Base-by-base conservation (phyloP, 2,113 vertebrate species). In the Oncorhynchus keta region DNA sequence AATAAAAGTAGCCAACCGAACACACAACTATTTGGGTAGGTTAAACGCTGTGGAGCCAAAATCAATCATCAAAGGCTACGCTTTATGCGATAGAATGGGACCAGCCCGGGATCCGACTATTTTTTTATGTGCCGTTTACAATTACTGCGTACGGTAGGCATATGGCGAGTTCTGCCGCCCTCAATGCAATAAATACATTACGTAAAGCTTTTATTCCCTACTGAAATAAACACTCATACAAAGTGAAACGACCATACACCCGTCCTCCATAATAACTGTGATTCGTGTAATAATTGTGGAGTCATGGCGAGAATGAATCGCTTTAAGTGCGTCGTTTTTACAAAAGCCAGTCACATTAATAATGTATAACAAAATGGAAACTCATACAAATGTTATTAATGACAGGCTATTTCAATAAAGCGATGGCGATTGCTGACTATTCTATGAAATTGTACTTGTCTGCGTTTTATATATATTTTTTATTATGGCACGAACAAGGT, bases 181-280 rank as follows among this genome's bases (percentile, higher is more conserved):
- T 78, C 74, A 68, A 32, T 78, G 35, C 3, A 26, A 16, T 5
- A n/a, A 24, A 70, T 62, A 70, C 67, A 89, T 91, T 90, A 93
- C 88, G 88, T 87, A 91, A 92, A 79, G 75, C 59, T 79, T 88
- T 82, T 80, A 85, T 86, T 72, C 78, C 78, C 66, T 62, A 24
- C 30, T 74, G 78, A 81, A 83, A 83, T 85, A 82, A 73, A 78
- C 48, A 35, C 55, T 26, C 2, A 14, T 9, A 66, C 16, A 76
- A 45, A 68, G 67, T 68, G 67, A 67, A 66, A 5, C 39, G 8
- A 67, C 64, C 64, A 26, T 75, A 51, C n/a, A 64, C 4, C 4
- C 16, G 35, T 13, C 28, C n/a, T 48, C 1, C 14, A 24, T 55
- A 55, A 55, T 14, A 55, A 18, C 51, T 66, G n/a, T 24, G 35